phyloP scores from a whole-genome alignment of 2,888 invertebrate genomes.

The Tridacna gigas region DNA sequence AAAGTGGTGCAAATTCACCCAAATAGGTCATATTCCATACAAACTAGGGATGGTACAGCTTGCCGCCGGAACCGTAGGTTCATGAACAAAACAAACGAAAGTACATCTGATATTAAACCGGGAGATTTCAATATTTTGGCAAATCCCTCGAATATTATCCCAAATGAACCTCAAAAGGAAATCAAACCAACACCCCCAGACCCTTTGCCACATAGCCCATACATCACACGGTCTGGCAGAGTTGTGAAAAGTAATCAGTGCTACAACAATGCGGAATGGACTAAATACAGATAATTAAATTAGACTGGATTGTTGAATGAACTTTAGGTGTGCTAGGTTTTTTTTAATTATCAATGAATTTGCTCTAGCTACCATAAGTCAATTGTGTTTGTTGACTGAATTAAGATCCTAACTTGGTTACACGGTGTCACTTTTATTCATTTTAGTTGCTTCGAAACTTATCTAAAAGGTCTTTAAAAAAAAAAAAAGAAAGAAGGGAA shows the following conservation, averaged over 20 bases:
- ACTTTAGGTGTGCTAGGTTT: too few species aligned
- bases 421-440: too few species aligned
- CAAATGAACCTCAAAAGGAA: not conserved
- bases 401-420: too few species aligned
- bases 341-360: too few species aligned
- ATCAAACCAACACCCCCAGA: not conserved
- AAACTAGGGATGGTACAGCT: too few species aligned
- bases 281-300: too few species aligned
- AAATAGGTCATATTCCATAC: slow-evolving; percentile 1
- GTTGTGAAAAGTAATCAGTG: slow-evolving; percentile 5
- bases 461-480: too few species aligned
- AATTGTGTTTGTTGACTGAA: too few species aligned
- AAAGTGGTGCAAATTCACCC: not conserved
- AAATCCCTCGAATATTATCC: not conserved
- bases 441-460: too few species aligned
- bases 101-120: not conserved
- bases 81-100: not conserved
- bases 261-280: slow-evolving; percentile 8
- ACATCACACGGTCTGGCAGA: slow-evolving; percentile 15
- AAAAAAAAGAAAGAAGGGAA: too few species aligned
- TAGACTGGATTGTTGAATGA: too few species aligned
- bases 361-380: too few species aligned
- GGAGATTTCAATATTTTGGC: not conserved
- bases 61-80: not conserved
- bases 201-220: not conserved